Conservation (phyloP, 2,797 vertebrate species). For the Loriculus beryllinus region DNA sequence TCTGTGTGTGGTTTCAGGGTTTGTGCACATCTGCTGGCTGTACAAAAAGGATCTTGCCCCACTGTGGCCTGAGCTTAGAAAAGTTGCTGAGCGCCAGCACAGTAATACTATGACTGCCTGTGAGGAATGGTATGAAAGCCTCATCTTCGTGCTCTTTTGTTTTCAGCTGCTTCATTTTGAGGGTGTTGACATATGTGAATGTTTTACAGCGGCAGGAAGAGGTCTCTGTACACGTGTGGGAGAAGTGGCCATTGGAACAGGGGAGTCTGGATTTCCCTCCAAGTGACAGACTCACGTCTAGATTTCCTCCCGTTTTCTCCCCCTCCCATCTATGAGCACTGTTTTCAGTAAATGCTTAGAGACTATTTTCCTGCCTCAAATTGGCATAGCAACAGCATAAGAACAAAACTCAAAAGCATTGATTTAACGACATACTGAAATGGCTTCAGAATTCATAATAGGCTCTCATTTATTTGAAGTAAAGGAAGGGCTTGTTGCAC, state of each 20-base stretch:
- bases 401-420: slow-evolving; percentile 19
- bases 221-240: not conserved
- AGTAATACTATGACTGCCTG: not conserved
- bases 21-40: rapidly evolving
- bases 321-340: not conserved
- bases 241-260: not conserved
- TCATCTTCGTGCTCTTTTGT: not conserved
- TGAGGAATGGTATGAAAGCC: not conserved
- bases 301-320: not conserved
- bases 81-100: not conserved
- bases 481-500: not conserved
- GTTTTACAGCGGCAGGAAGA: not conserved
- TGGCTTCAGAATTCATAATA: slow-evolving; percentile 12
- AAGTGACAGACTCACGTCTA: not conserved
- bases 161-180: not conserved
- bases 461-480: not conserved
- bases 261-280: not conserved
- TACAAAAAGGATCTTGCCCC: not conserved
- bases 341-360: slow-evolving; percentile 33
- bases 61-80: not conserved
- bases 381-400: slow-evolving; percentile 42
- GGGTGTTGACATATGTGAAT: not conserved
- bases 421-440: not conserved
- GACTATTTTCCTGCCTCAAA: slow-evolving; percentile 5
- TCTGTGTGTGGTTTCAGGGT: not conserved